Evolutionary conservation across 2,797 vertebrate genomes (phyloP).

Genomic region (Caiman crocodilus): DNA sequence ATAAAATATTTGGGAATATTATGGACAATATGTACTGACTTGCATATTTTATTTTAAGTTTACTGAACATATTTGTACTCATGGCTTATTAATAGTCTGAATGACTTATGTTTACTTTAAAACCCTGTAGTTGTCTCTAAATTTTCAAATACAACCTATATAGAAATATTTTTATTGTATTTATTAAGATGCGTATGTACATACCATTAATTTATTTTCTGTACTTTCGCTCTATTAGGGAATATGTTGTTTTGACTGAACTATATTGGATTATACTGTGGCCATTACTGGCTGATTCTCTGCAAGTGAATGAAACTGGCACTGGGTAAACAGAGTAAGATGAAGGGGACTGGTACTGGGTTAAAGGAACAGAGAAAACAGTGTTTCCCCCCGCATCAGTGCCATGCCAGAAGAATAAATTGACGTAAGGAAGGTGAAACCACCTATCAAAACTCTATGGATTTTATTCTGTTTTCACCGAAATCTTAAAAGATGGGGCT

Average conservation of each 20-base stretch:
- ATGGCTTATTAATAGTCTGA: background rate
- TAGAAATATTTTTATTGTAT: background rate
- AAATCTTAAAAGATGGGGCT: no score
- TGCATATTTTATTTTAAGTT: background rate
- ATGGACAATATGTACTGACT: background rate
- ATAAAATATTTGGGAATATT: background rate
- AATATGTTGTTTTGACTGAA: conserved; percentile 23
- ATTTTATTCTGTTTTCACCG: no score
- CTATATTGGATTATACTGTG: background rate
- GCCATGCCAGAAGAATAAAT: background rate
- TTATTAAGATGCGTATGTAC: background rate
- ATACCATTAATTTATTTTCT: background rate
- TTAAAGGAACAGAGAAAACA: conserved; percentile 19
- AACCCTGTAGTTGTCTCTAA: background rate
- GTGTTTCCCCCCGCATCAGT: conserved; percentile 31
- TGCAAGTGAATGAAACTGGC: background rate
- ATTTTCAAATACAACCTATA: no score
- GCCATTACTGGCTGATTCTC: background rate
- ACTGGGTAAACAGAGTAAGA: background rate
- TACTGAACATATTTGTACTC: background rate
- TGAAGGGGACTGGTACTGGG: background rate
- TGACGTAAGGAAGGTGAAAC: no score
- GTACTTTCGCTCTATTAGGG: background rate
- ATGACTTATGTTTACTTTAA: background rate
- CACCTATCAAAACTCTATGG: no score